phyloP scores from a whole-genome alignment of 2,797 vertebrate species.

The Poecilia wingei region DNA sequence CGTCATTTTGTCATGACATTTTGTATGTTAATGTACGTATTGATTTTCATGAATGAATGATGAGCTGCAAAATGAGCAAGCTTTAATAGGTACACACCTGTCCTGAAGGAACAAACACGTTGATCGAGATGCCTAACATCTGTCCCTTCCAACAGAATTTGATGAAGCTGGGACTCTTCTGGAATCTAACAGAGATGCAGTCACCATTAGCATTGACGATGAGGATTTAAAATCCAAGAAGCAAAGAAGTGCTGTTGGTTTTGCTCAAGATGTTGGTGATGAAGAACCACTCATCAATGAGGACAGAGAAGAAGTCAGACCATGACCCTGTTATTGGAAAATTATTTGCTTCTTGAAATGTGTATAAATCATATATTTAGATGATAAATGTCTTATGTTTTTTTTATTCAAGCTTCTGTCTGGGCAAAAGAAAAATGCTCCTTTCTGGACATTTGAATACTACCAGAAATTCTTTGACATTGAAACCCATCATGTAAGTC shows the following conservation, averaged over 20 bases:
- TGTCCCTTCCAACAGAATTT: constrained; percentile 83
- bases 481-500: constrained; percentile 90
- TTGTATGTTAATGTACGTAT: neutral
- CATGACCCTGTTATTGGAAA: neutral
- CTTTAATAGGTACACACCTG: neutral
- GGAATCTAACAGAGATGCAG: constrained; percentile 80
- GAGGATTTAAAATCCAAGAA: constrained; percentile 70
- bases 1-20: neutral
- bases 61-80: neutral
- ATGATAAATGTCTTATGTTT: neutral
- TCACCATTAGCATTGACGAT: constrained; percentile 87
- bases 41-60: neutral
- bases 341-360: neutral
- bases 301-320: constrained; percentile 88
- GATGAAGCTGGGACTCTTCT: constrained; percentile 84
- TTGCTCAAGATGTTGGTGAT: constrained; percentile 74
- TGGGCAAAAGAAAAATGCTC: constrained; percentile 88
- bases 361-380: neutral
- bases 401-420: constrained; percentile 85
- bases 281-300: constrained; percentile 84
- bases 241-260: constrained; percentile 65
- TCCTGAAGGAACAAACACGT: neutral
- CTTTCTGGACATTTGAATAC: constrained; percentile 98
- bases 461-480: constrained; percentile 96
- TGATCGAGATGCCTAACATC: neutral